Base-by-base conservation (phyloP, 2,113 vertebrate genomes). In the Heterocephalus glaber region DNA sequence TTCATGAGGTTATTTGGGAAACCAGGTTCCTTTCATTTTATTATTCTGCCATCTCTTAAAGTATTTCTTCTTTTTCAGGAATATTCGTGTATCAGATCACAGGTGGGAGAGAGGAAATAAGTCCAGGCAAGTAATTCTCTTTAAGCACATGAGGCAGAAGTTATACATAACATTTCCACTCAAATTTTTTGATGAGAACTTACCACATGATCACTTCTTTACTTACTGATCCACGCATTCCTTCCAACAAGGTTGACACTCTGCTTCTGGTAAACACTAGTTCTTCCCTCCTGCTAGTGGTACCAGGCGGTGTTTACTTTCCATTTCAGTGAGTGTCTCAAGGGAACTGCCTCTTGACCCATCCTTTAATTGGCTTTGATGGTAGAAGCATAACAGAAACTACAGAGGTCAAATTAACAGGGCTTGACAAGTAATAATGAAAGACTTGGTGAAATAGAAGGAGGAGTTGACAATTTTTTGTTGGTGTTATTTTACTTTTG, bases 291-390 rank as follows among this genome's bases (percentile, higher is more conserved):
- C 8, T 1, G 35, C 49, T 26, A 35, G 24, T 54, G 38, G 49
- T 77, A 41, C 33, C 2, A 3, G 20, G 26, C 19, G 54, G 5
- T 84, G 12, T 72, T 84, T 35, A 80, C 52, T 80, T 90, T 87
- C 28, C 70, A 35, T 47, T 95, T 87, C 82, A 66, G 56, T 44
- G 2, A 26, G 38, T 49, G 61, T 84, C 47, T 77, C 12, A 60
- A 35, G 52, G 65, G 47, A 77, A 44, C 28, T 41, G 87, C 61
- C 24, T 89, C 38, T n/a, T 81, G 44, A 44, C 3, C 19, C 63
- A 56, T 80, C 9, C 47, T 70, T 77, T 86, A 41, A 86, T 12
- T 95, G 93, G 58, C 35, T 91, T 88, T 76, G 72, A 94, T 9
- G 13, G 41, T 54, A 9, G 58, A 41, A 85, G 10, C 68, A 61